Conservation (phyloP, 1,140 invertebrate species). For the Sitophilus oryzae region DNA sequence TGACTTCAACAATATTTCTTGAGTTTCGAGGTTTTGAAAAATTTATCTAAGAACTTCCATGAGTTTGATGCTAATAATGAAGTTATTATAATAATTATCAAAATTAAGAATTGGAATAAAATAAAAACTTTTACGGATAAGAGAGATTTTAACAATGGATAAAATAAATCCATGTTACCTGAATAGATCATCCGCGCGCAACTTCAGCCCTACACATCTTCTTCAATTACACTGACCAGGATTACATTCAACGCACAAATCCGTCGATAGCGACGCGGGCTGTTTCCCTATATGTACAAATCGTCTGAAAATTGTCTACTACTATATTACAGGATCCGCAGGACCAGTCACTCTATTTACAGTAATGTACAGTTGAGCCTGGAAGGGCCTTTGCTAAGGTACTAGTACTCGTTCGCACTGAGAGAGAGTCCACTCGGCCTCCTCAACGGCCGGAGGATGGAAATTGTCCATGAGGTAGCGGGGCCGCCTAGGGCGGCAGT, state of each 20-base stretch:
- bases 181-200: no score
- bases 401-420: constrained; percentile 34
- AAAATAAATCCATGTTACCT: background rate
- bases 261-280: background rate
- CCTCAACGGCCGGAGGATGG: constrained; percentile 30
- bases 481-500: constrained; percentile 26
- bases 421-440: constrained; percentile 32
- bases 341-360: constrained; percentile 32
- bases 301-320: constrained; percentile 28
- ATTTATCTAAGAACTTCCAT: no score
- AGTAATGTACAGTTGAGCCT: constrained; percentile 15
- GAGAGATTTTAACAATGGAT: background rate
- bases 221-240: background rate
- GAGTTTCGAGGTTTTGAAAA: no score
- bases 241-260: constrained; percentile 4
- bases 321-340: constrained; percentile 34
- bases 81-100: no score
- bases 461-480: constrained; percentile 35
- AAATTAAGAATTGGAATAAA: no score
- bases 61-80: no score
- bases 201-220: background rate
- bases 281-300: constrained; percentile 27
- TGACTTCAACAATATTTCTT: no score
- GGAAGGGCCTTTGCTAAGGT: constrained; percentile 16
- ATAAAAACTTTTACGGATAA: background rate